Evolutionary conservation across 2,797 vertebrate genomes (phyloP).

Genomic region (Sebastes hopkinsi): DNA sequence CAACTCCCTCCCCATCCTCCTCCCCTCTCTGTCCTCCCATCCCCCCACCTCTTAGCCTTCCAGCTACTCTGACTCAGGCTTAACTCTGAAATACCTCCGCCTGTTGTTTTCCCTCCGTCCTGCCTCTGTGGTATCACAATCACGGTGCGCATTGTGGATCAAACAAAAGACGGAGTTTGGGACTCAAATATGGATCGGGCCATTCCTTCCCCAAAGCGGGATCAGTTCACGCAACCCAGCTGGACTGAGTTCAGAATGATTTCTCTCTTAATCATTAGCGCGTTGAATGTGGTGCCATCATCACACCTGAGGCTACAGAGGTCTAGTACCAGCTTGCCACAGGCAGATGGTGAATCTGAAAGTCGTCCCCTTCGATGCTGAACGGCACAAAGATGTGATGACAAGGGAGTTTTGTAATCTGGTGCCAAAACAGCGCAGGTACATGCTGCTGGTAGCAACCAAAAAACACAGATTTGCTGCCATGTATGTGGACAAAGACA

Average conservation of each 20-base stretch:
- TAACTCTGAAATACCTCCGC: slow-evolving; percentile 81
- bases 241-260: slow-evolving; percentile 27
- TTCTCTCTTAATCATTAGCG: slow-evolving; percentile 34
- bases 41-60: slow-evolving; percentile 80
- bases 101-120: slow-evolving; percentile 77
- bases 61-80: slow-evolving; percentile 82
- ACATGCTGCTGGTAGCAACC: slow-evolving; percentile 33
- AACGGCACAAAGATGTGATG: slow-evolving; percentile 29
- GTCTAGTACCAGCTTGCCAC: slow-evolving; percentile 52
- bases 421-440: slow-evolving; percentile 34
- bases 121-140: slow-evolving; percentile 59
- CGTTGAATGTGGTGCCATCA: slow-evolving; percentile 37
- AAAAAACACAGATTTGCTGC: slow-evolving; percentile 10
- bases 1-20: slow-evolving; percentile 69
- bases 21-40: slow-evolving; percentile 70
- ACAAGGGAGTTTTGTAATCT: slow-evolving; percentile 15
- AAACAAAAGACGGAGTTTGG: slow-evolving; percentile 50
- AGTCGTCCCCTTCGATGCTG: slow-evolving; percentile 6
- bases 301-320: slow-evolving; percentile 52
- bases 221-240: slow-evolving; percentile 4
- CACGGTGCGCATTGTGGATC: slow-evolving; percentile 41
- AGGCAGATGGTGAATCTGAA: slow-evolving; percentile 38
- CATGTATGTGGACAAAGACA: slow-evolving; percentile 3
- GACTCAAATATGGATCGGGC: slow-evolving; percentile 29
- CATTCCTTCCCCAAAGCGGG: not conserved